A percentile compares a stretch with the other conserved stretches of the same genome.
These are phyloP conservation scores for Ophthalmolycus amberensis DNA, from an alignment of 2,113 vertebrate species.

Conservation along the genomic window DNA sequence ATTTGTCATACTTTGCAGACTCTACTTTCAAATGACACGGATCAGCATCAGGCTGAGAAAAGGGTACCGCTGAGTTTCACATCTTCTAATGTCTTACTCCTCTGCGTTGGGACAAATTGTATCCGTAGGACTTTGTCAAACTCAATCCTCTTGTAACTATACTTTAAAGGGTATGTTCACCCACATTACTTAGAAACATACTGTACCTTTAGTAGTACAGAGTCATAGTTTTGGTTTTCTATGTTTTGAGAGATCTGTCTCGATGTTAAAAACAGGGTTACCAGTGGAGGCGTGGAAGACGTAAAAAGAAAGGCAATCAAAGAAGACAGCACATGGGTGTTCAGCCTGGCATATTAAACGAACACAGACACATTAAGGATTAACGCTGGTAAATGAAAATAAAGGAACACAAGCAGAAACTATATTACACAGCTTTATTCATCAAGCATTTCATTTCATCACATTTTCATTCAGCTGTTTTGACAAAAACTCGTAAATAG, in stretches of 20 bases:
- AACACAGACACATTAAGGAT: background rate
- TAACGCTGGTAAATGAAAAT: background rate
- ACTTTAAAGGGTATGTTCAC: background rate
- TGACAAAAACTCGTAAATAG: background rate
- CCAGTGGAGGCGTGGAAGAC: background rate
- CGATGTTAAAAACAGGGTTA: too few species aligned
- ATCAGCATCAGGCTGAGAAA: conserved; percentile 52
- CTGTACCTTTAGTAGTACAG: background rate
- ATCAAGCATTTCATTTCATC: background rate
- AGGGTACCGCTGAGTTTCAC: conserved; percentile 42
- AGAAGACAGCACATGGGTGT: background rate
- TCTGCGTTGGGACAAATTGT: conserved; percentile 13
- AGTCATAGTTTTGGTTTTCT: background rate
- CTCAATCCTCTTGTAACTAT: background rate
- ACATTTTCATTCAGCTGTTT: background rate
- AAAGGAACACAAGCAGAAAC: background rate
- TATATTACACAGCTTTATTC: background rate
- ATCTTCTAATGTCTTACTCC: conserved; percentile 35
- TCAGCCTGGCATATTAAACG: background rate
- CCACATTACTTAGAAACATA: background rate
- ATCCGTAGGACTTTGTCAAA: background rate
- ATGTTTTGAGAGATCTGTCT: background rate
- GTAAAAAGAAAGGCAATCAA: background rate
- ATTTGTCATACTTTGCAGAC: conserved; percentile 72
- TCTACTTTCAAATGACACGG: conserved; percentile 64